Evolutionary conservation across 2,797 vertebrate genomes (phyloP).

Genomic region (Pseudocheirus occidentalis): DNA sequence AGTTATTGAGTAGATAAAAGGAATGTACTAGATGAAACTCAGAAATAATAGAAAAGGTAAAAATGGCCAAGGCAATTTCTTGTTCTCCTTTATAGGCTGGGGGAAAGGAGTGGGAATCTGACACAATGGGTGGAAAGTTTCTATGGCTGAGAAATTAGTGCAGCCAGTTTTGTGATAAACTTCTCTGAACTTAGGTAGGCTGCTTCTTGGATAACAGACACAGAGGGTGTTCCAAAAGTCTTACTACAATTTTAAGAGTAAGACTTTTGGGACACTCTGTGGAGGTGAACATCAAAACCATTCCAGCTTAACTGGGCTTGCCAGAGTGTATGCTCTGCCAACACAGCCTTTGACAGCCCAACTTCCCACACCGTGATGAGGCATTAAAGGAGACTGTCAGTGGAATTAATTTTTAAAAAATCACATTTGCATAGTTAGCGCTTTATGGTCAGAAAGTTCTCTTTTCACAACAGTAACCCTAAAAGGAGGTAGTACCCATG

Average conservation of each 20-base stretch:
- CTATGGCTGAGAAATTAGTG: neutral
- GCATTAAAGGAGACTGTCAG: neutral
- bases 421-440: neutral
- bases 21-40: neutral
- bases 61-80: neutral
- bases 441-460: neutral
- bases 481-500: neutral
- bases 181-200: neutral
- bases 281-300: neutral
- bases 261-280: neutral
- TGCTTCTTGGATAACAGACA: neutral
- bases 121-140: neutral
- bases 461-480: neutral
- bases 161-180: neutral
- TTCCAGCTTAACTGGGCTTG: neutral
- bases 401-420: neutral
- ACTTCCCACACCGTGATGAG: neutral
- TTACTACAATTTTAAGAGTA: neutral
- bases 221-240: neutral
- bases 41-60: neutral
- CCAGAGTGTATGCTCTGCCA: neutral
- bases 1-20: neutral
- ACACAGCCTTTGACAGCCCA: neutral
- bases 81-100: neutral
- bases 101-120: neutral